phyloP scores from a whole-genome alignment of 2,113 vertebrate genomes.

The Pardalotus punctatus region DNA sequence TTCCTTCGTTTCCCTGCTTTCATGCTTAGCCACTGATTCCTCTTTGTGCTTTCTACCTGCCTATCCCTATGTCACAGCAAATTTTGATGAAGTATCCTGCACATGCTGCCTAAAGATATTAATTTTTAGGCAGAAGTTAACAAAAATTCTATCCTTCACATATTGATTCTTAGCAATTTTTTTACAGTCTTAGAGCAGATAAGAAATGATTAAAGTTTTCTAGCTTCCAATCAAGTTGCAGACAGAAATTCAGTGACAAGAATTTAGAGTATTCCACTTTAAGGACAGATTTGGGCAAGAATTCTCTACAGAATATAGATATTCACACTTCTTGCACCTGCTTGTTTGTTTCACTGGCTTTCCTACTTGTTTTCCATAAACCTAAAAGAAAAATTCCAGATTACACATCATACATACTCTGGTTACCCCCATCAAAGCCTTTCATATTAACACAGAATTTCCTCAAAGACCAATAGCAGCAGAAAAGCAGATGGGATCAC shows the following conservation, averaged over 20 bases:
- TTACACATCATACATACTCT: not conserved
- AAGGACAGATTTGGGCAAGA: not conserved
- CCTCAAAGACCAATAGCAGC: not conserved
- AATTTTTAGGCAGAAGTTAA: not conserved
- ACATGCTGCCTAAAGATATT: not conserved
- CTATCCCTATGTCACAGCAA: not conserved
- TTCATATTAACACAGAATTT: not conserved
- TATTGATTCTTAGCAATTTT: not conserved
- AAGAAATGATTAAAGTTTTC: not conserved
- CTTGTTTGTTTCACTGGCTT: not conserved
- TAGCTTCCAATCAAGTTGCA: not conserved
- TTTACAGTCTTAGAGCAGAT: not conserved
- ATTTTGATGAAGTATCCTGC: not conserved
- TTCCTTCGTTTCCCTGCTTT: not conserved
- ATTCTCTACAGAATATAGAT: not conserved
- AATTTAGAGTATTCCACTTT: not conserved
- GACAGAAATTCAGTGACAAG: not conserved
- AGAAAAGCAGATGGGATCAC: slow-evolving; percentile 4
- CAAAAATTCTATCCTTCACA: not conserved
- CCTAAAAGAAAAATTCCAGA: not conserved
- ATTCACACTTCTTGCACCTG: not conserved
- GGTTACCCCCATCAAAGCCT: not conserved
- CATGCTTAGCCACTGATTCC: not conserved
- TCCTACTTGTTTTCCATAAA: not conserved
- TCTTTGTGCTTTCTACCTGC: not conserved